Evolutionary conservation across 2,113 vertebrate genomes (phyloP), one percentile per base, ranked within the genome.

Genomic region (Formicarius rufipectus): DNA sequence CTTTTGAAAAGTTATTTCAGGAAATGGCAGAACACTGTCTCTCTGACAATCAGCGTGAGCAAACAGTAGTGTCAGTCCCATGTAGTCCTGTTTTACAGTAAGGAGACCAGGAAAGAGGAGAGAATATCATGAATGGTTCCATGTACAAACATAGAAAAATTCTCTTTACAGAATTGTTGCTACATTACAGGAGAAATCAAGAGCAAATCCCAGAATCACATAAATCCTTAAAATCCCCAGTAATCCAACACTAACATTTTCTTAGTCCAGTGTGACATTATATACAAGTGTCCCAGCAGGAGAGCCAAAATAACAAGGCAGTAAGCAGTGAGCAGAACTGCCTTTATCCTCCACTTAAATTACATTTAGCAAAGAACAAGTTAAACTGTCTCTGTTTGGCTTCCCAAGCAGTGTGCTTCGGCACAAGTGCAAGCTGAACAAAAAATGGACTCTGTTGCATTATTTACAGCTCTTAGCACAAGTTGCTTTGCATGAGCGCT

Each of bases 401-500:
- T 73, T 86, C 80, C 42, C 67, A 69, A 89, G 42, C 49, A 53
- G 23, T 9, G 10, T 83, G 30, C 77, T 96, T 53, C 73, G 80
- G 55, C 62, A n/a, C 64, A 52, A 91, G 53, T 19, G 4, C 37
- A 56, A 53, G 49, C 84, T 89, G 52, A 87, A 91, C 60, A 84
- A 77, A 56, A 87, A 73, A 88, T 23, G 31, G 42, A 45, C 75
- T 73, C 75, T 77, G 11, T 20, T 69, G 44, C 75, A 74, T 84
- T 84, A 73, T 88, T 94, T 93, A 94, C 76, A 80, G 58, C 67
- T 76, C 87, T 94, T 35, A 94, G 66, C 91, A 89, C 88, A 93
- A 75, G 86, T 77, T 27, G 10, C 55, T 92, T 66, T 74, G n/a
- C 83, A 42, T 90, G 39, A 97, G 59, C 84, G 87, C 92, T 94